Evolutionary conservation across 1,140 invertebrate genomes (phyloP).

Genomic region (Diorhabda sublineata): DNA sequence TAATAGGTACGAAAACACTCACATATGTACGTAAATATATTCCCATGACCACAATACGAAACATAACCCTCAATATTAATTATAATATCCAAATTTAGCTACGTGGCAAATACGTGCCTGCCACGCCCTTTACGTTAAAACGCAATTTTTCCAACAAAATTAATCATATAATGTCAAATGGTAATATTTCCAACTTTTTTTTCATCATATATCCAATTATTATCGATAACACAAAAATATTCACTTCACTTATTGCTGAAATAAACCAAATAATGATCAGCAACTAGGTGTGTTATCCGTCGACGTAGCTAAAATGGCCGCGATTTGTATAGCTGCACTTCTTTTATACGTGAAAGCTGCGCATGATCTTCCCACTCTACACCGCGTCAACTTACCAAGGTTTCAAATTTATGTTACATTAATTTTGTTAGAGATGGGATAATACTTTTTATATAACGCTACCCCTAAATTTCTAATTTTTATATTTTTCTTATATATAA

Average conservation of each 20-base stretch:
- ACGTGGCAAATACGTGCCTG: conserved; percentile 11
- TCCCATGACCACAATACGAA: conserved; percentile 4
- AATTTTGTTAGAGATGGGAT: no score
- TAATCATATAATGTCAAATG: not conserved
- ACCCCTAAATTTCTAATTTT: no score
- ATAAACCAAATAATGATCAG: conserved; percentile 10
- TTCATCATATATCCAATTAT: not conserved
- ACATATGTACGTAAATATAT: conserved; percentile 10
- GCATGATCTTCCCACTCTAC: conserved; percentile 3
- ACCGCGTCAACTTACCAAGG: no score
- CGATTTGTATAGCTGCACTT: not conserved
- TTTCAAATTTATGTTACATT: no score
- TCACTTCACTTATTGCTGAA: conserved; percentile 30
- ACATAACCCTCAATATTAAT: not conserved
- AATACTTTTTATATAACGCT: no score
- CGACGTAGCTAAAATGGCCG: conserved; percentile 24
- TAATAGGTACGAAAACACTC: conserved; percentile 20
- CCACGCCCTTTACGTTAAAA: conserved; percentile 9
- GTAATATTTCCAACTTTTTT: no score
- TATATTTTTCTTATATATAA: no score
- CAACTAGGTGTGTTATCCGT: conserved; percentile 17
- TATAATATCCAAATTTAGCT: not conserved
- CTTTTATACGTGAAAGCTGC: conserved; percentile 10
- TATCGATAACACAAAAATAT: conserved; percentile 25
- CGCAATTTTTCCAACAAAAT: not conserved